Evolutionary conservation across 2,888 invertebrate species (phyloP), one percentile per base, ranked within the genome.

Genomic region (Sinhomidia bicolor): DNA sequence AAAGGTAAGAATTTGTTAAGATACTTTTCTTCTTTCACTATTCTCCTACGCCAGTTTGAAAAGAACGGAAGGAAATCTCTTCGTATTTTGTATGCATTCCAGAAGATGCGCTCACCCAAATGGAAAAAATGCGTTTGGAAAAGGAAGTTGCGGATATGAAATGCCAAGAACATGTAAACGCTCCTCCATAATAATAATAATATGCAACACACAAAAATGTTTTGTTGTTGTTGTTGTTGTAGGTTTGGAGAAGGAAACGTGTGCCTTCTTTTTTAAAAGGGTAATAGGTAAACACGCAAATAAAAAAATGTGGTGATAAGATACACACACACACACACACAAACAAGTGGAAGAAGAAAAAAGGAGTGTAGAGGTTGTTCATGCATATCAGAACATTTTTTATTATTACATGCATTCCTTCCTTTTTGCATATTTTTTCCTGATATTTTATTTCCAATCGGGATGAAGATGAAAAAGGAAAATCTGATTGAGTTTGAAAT

Each of bases 71-170:
- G 36, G 17, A 71, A 71, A 32, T 32, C 65, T 65, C 10, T 71
- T 17, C 17, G 9, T 71, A 41, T 41, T 41, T 62, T 26, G 62
- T 29, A 62, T 62, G 62, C 62, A 62, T 26, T 62, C 17, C 36
- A 71, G n/a, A 41, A 71, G 68, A 71, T 41, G 68, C 41, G 68
- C 32, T 79, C 57, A 20, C 26, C 10, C 51, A 57, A 57, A 79
- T 32, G 57, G 57, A 54, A 79, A 57, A 71, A 41, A 41, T 41
- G 68, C 68, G 41, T 71, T 32, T 71, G n/a, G 80, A n/a, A 47
- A 79, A 79, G 44, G 60, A 80, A 80, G 81, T 81, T 81, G 65
- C 81, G 81, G 81, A 81, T 81, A 81, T 81, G 81, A 81, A 62
- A 81, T 65, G 81, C 62, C 81, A 81, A 81, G 65, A 81, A 65